Base-by-base conservation (phyloP, 2,888 invertebrate genomes). In the Meliscaeva auricollis region DNA sequence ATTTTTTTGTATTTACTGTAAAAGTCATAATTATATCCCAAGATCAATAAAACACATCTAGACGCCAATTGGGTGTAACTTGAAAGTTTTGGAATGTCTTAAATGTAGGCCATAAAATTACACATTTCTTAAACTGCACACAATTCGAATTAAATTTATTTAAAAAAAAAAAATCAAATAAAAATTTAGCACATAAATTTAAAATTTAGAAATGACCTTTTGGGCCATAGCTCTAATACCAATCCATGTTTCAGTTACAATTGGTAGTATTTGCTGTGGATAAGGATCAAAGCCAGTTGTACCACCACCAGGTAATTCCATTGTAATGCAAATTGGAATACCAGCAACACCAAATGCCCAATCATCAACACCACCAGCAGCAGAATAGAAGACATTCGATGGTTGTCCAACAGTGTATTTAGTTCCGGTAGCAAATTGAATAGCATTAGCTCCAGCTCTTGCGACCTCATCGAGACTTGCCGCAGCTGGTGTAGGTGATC, bases 361-460 rank as follows among this genome's bases (percentile, higher is more conserved):
- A 88, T 96, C 96, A 89, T 95, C 94, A 88, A 95, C 93, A 20
- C 94, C 94, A 11, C 96, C 96, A 22, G 91, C 90, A 48, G 94
- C 94, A 0, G 92, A 91, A 87, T 95, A 94, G 80, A 93, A 92
- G 0, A 91, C 90, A 85, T 90, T 90, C 11, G 92, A 90, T 13
- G 92, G 90, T 66, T 90, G 90, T 32, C 93, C 93, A n/a, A 93
- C 91, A 1, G 88, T 90, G 87, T 93, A 93, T 8, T 48, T 68
- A 32, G 91, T 91, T 22, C 92, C 91, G 3, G 91, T 91, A 26
- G 90, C 88, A 0, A 66, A 15, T 2, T 44, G 77, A 58, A 93
- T 93, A 54, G 93, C 92, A 20, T 87, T 83, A 9, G 91, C 91
- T 26, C 92, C 92, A 66, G 90, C 89, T 50, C 90, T 87, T 2